Evolutionary conservation across 2,888 invertebrate genomes (phyloP), one percentile per base, ranked within the genome.

Genomic region (Drosophila dives): DNA sequence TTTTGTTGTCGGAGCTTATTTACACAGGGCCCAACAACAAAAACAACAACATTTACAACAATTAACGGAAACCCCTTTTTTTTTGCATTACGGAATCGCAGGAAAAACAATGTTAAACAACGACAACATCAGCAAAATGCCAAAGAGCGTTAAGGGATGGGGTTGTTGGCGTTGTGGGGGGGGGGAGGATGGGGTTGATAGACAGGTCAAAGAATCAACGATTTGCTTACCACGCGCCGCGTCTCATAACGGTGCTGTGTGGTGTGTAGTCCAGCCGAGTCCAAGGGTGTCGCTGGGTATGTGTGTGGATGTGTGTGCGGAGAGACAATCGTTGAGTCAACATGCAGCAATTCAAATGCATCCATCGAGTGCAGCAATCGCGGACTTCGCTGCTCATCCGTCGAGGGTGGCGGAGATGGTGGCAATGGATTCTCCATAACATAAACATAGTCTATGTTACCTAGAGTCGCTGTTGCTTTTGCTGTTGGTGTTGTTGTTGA

Each of bases 161-260:
- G 8, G n/a, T 11, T 12, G 1, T 29, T 29, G 34, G 1, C 0
- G 10, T 2, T 4, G 2, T 29, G 2, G 1, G 1, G 11, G 53
- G 33, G 36, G 36, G 2, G 23, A 15, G 20, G 4, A 3, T 7
- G 20, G 33, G 15, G 29, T 29, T 29, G 6, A 34, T 34, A 17
- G 34, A 34, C 51, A n/a, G 42, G 51, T 26, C 51, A 45, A 53
- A 72, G 72, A 69, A 75, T 77, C 63, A 67, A 77, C 74, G 83
- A 70, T 89, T 73, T 81, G 73, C 85, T 86, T 86, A 86, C 85
- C 85, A 89, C 85, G 73, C 85, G 85, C 64, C 86, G 89, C 58
- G 86, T 86, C 77, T 86, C 86, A 65, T 86, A 89, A 3, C 86
- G 80, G 29, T 81, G 87, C 42, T 71, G 34, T 42, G 64, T 55